phyloP scores from a whole-genome alignment of 2,113 vertebrate genomes.

The Sinocyclocheilus anophthalmus region DNA sequence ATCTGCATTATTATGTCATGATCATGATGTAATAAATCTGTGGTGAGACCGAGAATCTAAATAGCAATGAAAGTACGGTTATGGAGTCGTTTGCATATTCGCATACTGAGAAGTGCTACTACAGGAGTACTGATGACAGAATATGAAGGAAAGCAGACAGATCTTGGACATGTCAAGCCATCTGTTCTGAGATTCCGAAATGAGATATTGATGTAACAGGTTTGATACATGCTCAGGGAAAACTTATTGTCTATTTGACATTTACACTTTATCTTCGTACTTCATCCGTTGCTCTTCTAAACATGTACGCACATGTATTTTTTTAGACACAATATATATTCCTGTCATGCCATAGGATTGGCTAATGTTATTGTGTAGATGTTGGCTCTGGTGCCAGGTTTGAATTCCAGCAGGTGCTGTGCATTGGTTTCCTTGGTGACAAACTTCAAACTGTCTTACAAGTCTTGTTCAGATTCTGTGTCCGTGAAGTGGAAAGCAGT shows the following conservation, averaged over 20 bases:
- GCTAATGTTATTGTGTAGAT: constrained; percentile 63
- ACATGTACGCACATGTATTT: neutral
- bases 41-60: neutral
- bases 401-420: constrained; percentile 70
- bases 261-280: constrained; percentile 1
- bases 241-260: neutral
- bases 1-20: neutral
- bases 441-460: constrained; percentile 68
- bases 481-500: constrained; percentile 74
- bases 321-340: constrained; percentile 15
- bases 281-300: neutral
- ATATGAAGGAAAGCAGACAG: constrained; percentile 53
- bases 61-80: neutral
- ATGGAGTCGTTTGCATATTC: neutral
- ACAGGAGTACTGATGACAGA: constrained; percentile 5
- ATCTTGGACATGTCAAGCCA: constrained; percentile 82
- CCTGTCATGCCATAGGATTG: constrained; percentile 53
- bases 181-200: constrained; percentile 77
- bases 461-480: constrained; percentile 63
- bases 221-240: constrained; percentile 66
- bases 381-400: constrained; percentile 60
- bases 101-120: constrained; percentile 6
- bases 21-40: neutral
- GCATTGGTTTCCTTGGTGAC: constrained; percentile 58
- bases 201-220: constrained; percentile 80